Evolutionary conservation across 2,888 invertebrate species (phyloP).

Genomic region (Erpobdella octoculata): DNA sequence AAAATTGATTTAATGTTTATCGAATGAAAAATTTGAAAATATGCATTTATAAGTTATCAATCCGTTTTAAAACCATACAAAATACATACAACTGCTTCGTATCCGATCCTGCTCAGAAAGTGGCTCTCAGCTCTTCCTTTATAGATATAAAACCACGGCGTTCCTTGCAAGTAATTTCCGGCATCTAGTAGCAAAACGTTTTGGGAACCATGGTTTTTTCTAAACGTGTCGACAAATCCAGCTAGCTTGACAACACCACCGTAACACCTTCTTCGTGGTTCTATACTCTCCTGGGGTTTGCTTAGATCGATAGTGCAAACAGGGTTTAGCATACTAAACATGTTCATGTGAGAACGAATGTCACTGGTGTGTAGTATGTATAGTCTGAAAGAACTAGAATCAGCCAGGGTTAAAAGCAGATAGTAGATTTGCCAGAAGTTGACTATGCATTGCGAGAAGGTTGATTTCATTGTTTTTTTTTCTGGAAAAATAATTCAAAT

Average conservation of each 20-base stretch:
- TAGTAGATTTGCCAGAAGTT: too few species aligned
- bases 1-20: too few species aligned
- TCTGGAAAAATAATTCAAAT: too few species aligned
- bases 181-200: constrained; percentile 77
- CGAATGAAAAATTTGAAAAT: too few species aligned
- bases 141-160: constrained; percentile 75
- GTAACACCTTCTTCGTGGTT: constrained; percentile 66
- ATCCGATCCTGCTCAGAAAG: constrained; percentile 69
- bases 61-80: too few species aligned
- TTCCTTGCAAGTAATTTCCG: constrained; percentile 84
- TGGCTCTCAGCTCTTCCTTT: constrained; percentile 71
- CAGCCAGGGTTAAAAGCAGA: too few species aligned
- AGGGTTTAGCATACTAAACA: constrained; percentile 61
- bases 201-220: constrained; percentile 33
- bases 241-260: constrained; percentile 72
- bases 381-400: neutral
- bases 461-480: too few species aligned
- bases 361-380: constrained; percentile 78
- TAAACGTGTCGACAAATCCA: constrained; percentile 42
- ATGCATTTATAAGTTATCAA: too few species aligned
- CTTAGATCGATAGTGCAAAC: constrained; percentile 52
- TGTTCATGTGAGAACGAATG: constrained; percentile 75
- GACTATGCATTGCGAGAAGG: too few species aligned
- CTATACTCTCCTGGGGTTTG: neutral
- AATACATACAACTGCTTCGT: constrained; percentile 72